Percentiles rank a stretch among this genome's conserved stretches.
Conservation (phyloP, 53 echinoderm and acorn worm species). For the Echinometra lucunter region DNA sequence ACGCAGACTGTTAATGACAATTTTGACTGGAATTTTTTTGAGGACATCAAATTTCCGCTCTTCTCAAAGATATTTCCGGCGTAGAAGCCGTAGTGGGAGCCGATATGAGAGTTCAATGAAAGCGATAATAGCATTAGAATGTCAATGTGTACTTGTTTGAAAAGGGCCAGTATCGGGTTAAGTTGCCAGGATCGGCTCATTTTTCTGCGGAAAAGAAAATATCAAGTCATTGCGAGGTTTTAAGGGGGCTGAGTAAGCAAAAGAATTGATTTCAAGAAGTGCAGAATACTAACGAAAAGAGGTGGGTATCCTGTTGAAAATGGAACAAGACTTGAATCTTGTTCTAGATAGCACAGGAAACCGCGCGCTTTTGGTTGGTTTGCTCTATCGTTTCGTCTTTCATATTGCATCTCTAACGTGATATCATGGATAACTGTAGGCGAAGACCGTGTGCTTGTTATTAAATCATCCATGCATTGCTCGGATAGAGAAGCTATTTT, state of each 20-base stretch:
- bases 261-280: not conserved
- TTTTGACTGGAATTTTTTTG: not conserved
- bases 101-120: not conserved
- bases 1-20: not conserved
- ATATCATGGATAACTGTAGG: not conserved
- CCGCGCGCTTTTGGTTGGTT: not conserved
- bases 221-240: not conserved
- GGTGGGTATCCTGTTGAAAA: not conserved
- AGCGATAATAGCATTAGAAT: not conserved
- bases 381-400: not conserved
- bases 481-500: too few relatives aligned
- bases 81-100: not conserved
- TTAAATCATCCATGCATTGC: not conserved
- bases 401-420: not conserved
- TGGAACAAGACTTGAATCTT: not conserved
- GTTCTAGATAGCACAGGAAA: not conserved
- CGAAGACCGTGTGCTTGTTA: not conserved
- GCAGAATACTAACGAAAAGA: not conserved
- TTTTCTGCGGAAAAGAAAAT: not conserved
- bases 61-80: not conserved
- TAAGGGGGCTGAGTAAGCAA: conserved; percentile 11
- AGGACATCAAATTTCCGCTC: conserved; percentile 10
- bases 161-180: not conserved
- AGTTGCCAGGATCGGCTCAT: not conserved
- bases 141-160: not conserved